Evolutionary conservation across 2,113 vertebrate species (phyloP).

Genomic region (Pterophyllum scalare): DNA sequence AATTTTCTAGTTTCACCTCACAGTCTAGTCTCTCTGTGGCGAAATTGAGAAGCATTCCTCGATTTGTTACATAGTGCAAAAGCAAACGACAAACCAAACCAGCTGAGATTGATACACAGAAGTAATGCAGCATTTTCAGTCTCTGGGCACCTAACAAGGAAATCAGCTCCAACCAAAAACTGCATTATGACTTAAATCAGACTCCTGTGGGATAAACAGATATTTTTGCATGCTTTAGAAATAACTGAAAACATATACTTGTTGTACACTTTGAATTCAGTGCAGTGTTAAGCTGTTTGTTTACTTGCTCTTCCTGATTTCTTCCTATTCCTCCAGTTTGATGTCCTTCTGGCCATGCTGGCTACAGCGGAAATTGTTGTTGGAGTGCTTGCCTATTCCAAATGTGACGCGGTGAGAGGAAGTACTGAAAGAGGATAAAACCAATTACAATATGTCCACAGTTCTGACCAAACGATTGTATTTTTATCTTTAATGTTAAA

Average conservation of each 20-base stretch:
- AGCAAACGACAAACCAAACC: background rate
- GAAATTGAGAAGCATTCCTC: background rate
- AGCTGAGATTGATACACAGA: background rate
- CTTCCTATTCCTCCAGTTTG: constrained; percentile 49
- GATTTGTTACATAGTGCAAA: background rate
- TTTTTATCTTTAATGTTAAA: constrained; percentile 22
- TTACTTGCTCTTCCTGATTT: background rate
- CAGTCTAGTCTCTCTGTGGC: background rate
- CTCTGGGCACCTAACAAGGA: background rate
- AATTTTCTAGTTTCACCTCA: background rate
- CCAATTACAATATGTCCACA: background rate
- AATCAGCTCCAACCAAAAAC: background rate
- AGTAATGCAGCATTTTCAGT: background rate
- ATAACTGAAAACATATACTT: background rate
- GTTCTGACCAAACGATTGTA: background rate
- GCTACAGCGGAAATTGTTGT: background rate
- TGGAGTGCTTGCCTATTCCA: constrained; percentile 50
- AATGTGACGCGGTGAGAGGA: constrained; percentile 32
- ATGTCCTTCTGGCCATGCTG: constrained; percentile 36
- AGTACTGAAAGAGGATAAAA: background rate
- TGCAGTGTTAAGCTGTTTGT: background rate
- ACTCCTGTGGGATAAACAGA: background rate
- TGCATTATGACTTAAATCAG: background rate
- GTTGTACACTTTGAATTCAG: background rate
- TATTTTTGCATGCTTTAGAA: background rate